Base-by-base conservation (phyloP, 35 echinoderm and acorn worm species). In the Apostichopus parvimensis region DNA sequence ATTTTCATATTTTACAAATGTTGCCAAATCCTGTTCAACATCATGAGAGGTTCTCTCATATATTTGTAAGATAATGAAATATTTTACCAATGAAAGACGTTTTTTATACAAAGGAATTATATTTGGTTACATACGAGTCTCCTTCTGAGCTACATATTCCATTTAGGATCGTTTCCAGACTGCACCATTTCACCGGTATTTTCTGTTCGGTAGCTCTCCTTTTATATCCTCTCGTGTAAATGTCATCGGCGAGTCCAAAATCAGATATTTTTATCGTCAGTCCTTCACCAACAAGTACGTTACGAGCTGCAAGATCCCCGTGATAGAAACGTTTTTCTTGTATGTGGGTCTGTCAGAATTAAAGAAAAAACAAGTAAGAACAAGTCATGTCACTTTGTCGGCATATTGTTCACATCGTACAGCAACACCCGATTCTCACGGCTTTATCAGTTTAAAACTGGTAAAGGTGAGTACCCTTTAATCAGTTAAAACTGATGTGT, bases 101-200 rank as follows among this genome's bases (percentile, higher is more conserved):
- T 4, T 45, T 45, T 45, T 45, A 45, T 45, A 45, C 34, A 4
- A 45, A 45, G 34, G 34, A 45, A 45, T 45, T 45, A 68, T 68
- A 68, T 14, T 14, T 68, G 64, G 64, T 75, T 82, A 93, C 93
- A 82, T 77, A 94, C 93, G 90, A 78, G 54, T 94, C 93, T 80
- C 93, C 87, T 83, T 94, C n/a, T 1, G 87, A 90, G 26, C 86
- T 83, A 54, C 60, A 90, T 34, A 94, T 94, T 17, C 87, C 86
- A 54, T 94, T 87, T 12, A 77, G 9, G 15, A 94, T 87, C 9
- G 93, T 89, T 25, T 94, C 93, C 5, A 94, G 17, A 62, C 86
- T 90, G 59, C 71, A 82, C 93, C 93, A 94, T 58, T 94, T 94
- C 57, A 90, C 54, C 22, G 93, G 93, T 72, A 90, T 87, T 52